Conservation (phyloP, 1,140 invertebrate species). For the Pseudomyrmex cubaensis region DNA sequence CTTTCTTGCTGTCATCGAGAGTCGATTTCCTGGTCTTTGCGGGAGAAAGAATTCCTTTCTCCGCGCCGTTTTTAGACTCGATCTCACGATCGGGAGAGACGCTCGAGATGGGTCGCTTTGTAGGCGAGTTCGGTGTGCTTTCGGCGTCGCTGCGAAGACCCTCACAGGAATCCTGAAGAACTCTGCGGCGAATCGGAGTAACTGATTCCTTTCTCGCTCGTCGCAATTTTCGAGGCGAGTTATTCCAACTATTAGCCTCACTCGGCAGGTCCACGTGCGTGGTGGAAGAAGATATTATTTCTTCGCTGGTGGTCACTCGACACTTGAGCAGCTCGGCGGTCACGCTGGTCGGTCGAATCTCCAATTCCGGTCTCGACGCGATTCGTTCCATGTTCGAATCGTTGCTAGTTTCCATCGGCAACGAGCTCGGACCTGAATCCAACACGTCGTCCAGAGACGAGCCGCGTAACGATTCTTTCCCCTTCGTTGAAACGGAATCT, state of each 20-base stretch:
- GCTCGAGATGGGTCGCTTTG: constrained; percentile 73
- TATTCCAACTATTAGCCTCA: constrained; percentile 77
- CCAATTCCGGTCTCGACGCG: constrained; percentile 48
- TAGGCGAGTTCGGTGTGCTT: constrained; percentile 79
- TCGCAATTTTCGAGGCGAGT: constrained; percentile 74
- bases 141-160: constrained; percentile 69
- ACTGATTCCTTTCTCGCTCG: constrained; percentile 62
- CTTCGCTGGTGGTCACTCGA: constrained; percentile 81
- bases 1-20: constrained; percentile 77
- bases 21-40: constrained; percentile 75
- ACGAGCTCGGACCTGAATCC: constrained; percentile 77
- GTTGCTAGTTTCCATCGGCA: constrained; percentile 73
- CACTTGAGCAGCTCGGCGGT: constrained; percentile 79
- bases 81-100: constrained; percentile 66
- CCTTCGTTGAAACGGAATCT: constrained; percentile 65
- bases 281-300: constrained; percentile 78
- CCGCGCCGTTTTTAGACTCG: constrained; percentile 31
- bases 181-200: constrained; percentile 23
- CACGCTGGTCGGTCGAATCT: constrained; percentile 47
- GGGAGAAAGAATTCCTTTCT: constrained; percentile 68
- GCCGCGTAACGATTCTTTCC: constrained; percentile 75
- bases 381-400: constrained; percentile 19
- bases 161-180: constrained; percentile 39
- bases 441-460: constrained; percentile 79
- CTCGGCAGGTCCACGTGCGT: constrained; percentile 75